Evolutionary conservation across 2,797 vertebrate genomes (phyloP).

Genomic region (Xiphophorus birchmanni): DNA sequence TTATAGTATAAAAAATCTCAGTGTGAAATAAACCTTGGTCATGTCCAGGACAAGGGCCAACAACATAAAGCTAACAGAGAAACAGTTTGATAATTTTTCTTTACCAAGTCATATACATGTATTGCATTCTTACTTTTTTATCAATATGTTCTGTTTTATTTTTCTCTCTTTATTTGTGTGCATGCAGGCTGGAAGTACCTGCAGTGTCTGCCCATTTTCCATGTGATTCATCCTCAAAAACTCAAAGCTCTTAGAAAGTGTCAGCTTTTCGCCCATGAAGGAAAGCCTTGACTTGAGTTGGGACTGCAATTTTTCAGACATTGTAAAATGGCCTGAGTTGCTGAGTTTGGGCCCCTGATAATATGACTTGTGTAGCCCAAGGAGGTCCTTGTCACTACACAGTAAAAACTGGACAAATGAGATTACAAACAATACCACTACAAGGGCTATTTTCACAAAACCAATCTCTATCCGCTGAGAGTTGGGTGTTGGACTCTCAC

Average conservation of each 20-base stretch:
- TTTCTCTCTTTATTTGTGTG: background rate
- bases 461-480: background rate
- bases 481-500: slow-evolving; percentile 6
- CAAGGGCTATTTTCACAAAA: slow-evolving; percentile 4
- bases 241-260: slow-evolving; percentile 35
- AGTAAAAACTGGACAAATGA: slow-evolving; percentile 4
- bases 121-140: background rate
- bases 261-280: slow-evolving; percentile 28
- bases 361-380: slow-evolving; percentile 10
- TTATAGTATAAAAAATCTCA: background rate
- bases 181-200: slow-evolving; percentile 7
- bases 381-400: slow-evolving; percentile 20
- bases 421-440: slow-evolving; percentile 1
- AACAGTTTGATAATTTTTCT: background rate
- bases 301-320: slow-evolving; percentile 22
- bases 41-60: background rate
- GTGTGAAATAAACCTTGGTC: background rate
- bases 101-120: background rate
- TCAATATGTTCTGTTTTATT: slow-evolving; percentile 8
- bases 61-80: background rate
- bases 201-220: slow-evolving; percentile 17
- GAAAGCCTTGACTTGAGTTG: slow-evolving; percentile 1
- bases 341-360: slow-evolving; percentile 18
- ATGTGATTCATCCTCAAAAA: slow-evolving; percentile 24
- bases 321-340: slow-evolving; percentile 10